phyloP scores from a whole-genome alignment of 2,888 invertebrate genomes.

The Amphiduros pacificus region DNA sequence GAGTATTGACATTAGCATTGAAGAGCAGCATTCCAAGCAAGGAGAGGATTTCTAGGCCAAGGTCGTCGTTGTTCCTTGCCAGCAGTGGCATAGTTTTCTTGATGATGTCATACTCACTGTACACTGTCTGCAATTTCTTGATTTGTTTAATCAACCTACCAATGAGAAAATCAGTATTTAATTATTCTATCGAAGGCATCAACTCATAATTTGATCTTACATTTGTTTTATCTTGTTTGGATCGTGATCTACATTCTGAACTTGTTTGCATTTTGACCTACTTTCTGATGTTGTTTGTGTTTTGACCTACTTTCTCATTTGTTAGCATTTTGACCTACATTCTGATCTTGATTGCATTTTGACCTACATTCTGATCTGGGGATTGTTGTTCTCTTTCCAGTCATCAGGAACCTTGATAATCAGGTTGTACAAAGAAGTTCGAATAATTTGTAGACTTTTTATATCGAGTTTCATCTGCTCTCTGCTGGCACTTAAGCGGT shows the following conservation, averaged over 20 bases:
- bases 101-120: constrained; percentile 2
- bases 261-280: too few relatives aligned
- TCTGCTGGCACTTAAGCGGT: background rate
- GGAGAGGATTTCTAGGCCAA: constrained; percentile 5
- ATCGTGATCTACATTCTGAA: background rate
- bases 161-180: too few relatives aligned
- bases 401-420: constrained; percentile 42
- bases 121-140: background rate
- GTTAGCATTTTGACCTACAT: too few relatives aligned
- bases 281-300: too few relatives aligned
- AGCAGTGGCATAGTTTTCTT: constrained; percentile 5
- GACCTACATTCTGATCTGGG: too few relatives aligned
- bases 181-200: too few relatives aligned
- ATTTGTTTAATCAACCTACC: constrained; percentile 8
- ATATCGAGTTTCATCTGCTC: constrained; percentile 51
- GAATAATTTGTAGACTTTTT: constrained; percentile 51
- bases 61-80: background rate
- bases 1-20: background rate
- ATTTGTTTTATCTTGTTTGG: background rate
- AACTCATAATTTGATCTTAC: too few relatives aligned
- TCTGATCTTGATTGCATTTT: background rate
- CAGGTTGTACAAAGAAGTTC: constrained; percentile 54
- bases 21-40: constrained; percentile 11
- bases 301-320: too few relatives aligned
- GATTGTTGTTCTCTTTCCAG: background rate